A percentile compares a stretch with the other conserved stretches of the same genome.
These are phyloP conservation scores for Conus canariensis DNA, from an alignment of 2,888 invertebrate species.

Conservation along the genomic window DNA sequence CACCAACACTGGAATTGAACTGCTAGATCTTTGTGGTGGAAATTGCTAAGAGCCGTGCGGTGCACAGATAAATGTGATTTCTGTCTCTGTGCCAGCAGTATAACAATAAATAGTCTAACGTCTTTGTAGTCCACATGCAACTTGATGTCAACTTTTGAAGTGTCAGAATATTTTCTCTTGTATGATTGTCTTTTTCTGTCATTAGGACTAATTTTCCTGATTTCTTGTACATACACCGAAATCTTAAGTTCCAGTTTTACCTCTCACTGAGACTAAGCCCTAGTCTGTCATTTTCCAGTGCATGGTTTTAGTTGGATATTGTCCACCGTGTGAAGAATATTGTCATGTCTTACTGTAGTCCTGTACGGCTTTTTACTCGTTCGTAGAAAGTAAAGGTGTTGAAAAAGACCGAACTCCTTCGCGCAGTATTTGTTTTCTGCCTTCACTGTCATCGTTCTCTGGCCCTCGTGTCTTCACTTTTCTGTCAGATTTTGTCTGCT, in stretches of 20 bases:
- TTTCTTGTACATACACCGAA: neutral
- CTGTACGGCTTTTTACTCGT: neutral
- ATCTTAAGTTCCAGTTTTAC: neutral
- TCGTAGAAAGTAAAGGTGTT: slow-evolving; percentile 24
- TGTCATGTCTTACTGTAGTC: slow-evolving; percentile 14
- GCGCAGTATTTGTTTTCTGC: neutral
- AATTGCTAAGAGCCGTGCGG: no score
- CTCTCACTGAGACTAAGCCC: neutral
- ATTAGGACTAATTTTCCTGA: neutral
- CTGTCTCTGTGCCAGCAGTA: no score
- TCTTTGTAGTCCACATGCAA: no score
- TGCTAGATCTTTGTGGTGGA: no score
- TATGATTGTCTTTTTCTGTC: neutral
- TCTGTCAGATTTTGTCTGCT: neutral
- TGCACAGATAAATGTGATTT: no score
- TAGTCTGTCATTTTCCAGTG: neutral
- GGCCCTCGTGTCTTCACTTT: neutral
- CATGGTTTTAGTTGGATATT: slow-evolving; percentile 12
- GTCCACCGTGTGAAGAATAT: slow-evolving; percentile 4
- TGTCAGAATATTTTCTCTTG: no score
- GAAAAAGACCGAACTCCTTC: slow-evolving; percentile 11
- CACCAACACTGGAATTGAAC: no score
- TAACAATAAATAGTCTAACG: no score
- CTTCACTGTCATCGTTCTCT: neutral
- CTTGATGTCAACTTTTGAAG: no score